Base-by-base conservation (phyloP, 2,888 invertebrate species). In the Archaeoteleia sp. region DNA sequence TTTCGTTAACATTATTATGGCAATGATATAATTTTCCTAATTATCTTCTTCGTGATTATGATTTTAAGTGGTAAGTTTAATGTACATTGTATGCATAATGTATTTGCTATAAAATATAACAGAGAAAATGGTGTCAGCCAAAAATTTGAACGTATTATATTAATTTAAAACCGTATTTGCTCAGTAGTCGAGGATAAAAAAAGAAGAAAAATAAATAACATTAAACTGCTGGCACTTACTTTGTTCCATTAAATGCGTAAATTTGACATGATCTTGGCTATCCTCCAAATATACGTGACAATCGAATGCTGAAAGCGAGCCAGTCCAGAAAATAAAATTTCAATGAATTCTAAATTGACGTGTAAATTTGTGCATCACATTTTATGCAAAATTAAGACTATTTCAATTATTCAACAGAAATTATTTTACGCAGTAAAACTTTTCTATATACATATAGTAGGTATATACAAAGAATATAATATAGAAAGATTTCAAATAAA, bases 171-270 rank as follows among this genome's bases (percentile, higher is more conserved):
- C 1, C 15, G 8, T 5, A 8, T 15, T 12, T 14, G 43, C 5
- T 14, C 5, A 17, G 27, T 10, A 34, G 20, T 29, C 2, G 17
- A 39, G 35, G 10, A 23, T 40, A 17, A 14, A 42, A 27, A 48
- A 55, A 35, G 15, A 9, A 3, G 10, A 20, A 35, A 39, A 35
- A 62, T 54, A 51, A 48, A 62, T 51, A 62, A 48, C 40, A 42
- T 51, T 48, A 54, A 48, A 54, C 62, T 49, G 40, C 43, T 55
- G 55, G 37, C 55, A 55, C 43, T 49, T 49, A 55, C 54, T 63
- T 63, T 43, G 37, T 63, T 63, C 35, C 55, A 55, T 63, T 55
- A 63, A 55, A 55, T 55, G 49, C 35, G 20, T 29, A 43, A 55
- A 63, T 55, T 42, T 55, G 55, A 48, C 63, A 37, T 14, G 55